Evolutionary conservation across 1,140 invertebrate species (phyloP), one percentile per base, ranked within the genome.

Genomic region (Aphelenchoides besseyi): DNA sequence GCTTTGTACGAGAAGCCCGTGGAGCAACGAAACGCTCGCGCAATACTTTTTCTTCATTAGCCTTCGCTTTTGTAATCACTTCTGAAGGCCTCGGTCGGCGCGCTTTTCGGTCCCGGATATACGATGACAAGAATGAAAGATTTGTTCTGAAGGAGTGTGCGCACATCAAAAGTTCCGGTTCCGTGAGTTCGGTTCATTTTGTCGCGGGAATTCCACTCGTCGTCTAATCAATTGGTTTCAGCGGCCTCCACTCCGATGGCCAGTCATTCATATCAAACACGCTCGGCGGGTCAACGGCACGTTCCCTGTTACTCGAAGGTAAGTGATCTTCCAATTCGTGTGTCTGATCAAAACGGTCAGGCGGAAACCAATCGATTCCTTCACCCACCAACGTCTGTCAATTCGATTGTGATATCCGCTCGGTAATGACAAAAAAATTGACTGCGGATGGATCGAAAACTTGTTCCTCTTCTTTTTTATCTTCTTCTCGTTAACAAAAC

Each of bases 211-310:
- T 48, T 48, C 41, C 41, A 48, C 41, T 48, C n/a, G n/a, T n/a
- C n/a, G n/a, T n/a, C 41, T 48, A 48, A 23, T 48, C 41, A 48
- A 48, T 48, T 48, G 41, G 12, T 48, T 48, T 48, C 41, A 48
- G 41, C 41, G 12, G 23, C 12, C 41, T 23, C 41, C 12, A 48
- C 41, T 48, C 12, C 41, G 41, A 48, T 48, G 41, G 41, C 41
- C 41, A 48, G 41, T 23, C 41, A 48, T 23, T 48, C 41, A 48
- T 48, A 48, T 48, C 41, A 48, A 48, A 48, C 41, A 12, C 41
- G 41, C 23, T 48, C 41, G 41, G 41, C 41, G 41, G 41, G 41
- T 16, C 41, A 48, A 48, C 41, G 41, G 41, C 41, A 48, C 41
- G 41, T 48, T 48, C 41, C 41, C 12, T 48, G 41, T 23, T 48